Evolutionary conservation across 2,797 vertebrate species (phyloP).

Genomic region (Brachyalestes nurse): DNA sequence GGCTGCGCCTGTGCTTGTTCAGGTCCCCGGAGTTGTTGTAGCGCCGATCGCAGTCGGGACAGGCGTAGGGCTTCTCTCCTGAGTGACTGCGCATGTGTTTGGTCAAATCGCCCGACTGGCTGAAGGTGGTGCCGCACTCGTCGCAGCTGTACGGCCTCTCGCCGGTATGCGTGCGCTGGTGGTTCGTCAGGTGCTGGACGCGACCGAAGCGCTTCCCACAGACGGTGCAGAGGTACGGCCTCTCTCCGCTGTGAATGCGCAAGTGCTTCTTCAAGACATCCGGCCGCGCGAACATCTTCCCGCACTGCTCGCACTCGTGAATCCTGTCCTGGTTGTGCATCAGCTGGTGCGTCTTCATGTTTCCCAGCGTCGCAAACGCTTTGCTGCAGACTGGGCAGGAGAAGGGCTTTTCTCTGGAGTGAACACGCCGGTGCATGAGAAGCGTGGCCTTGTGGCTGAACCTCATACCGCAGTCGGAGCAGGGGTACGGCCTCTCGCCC

Average conservation of each 20-base stretch:
- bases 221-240: constrained; percentile 79
- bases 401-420: constrained; percentile 77
- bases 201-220: constrained; percentile 78
- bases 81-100: constrained; percentile 81
- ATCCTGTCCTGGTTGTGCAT: constrained; percentile 74
- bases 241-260: constrained; percentile 76
- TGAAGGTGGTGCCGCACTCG: constrained; percentile 79
- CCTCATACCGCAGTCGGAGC: constrained; percentile 74
- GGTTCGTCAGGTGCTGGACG: constrained; percentile 76
- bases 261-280: constrained; percentile 79
- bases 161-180: constrained; percentile 81
- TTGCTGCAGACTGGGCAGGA: constrained; percentile 75
- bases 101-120: constrained; percentile 79
- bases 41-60: constrained; percentile 77
- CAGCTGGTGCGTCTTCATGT: constrained; percentile 75
- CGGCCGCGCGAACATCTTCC: constrained; percentile 73
- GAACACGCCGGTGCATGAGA: constrained; percentile 74
- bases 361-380: constrained; percentile 72
- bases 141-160: constrained; percentile 79
- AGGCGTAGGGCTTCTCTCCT: constrained; percentile 80
- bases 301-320: constrained; percentile 79
- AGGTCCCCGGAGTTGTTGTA: constrained; percentile 80
- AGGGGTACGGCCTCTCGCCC: constrained; percentile 75
- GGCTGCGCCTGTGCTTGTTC: constrained; percentile 78
- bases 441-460: constrained; percentile 80